phyloP scores from a whole-genome alignment of 2,113 vertebrate species.

The Scartelaos histophorus region DNA sequence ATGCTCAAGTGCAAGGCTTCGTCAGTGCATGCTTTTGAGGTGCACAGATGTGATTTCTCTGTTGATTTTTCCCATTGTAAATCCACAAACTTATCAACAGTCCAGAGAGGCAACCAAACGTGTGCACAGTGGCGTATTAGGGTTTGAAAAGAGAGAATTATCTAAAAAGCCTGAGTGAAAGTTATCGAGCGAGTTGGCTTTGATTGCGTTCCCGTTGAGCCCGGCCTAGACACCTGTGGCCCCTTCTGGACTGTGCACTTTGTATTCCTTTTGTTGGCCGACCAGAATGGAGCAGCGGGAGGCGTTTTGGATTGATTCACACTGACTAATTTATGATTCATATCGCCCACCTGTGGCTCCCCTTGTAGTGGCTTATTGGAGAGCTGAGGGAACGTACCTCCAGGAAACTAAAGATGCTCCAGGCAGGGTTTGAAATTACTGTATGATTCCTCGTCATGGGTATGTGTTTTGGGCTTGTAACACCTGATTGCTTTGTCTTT shows the following conservation, averaged over 20 bases:
- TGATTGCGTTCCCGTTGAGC: slow-evolving; percentile 59
- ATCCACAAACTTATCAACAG: slow-evolving; percentile 43
- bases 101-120: slow-evolving; percentile 30
- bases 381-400: slow-evolving; percentile 27
- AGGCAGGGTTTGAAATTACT: not conserved
- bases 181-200: slow-evolving; percentile 51
- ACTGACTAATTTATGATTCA: slow-evolving; percentile 67
- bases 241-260: slow-evolving; percentile 43
- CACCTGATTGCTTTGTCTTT: not conserved
- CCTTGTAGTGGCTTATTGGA: slow-evolving; percentile 36
- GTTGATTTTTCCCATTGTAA: slow-evolving; percentile 42
- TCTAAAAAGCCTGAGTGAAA: slow-evolving; percentile 43
- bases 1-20: not conserved
- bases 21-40: slow-evolving; percentile 41
- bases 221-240: slow-evolving; percentile 59
- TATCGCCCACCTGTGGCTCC: slow-evolving; percentile 65
- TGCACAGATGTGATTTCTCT: slow-evolving; percentile 50
- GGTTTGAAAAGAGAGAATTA: slow-evolving; percentile 40
- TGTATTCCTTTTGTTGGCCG: slow-evolving; percentile 56
- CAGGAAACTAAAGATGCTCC: slow-evolving; percentile 26
- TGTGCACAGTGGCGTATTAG: slow-evolving; percentile 43
- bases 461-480: not conserved
- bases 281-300: slow-evolving; percentile 50
- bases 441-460: slow-evolving; percentile 9
- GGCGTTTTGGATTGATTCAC: slow-evolving; percentile 61